These are phyloP conservation scores for Hemaris fuciformis DNA, from an alignment of 2,888 invertebrate species.

Conservation along the genomic window DNA sequence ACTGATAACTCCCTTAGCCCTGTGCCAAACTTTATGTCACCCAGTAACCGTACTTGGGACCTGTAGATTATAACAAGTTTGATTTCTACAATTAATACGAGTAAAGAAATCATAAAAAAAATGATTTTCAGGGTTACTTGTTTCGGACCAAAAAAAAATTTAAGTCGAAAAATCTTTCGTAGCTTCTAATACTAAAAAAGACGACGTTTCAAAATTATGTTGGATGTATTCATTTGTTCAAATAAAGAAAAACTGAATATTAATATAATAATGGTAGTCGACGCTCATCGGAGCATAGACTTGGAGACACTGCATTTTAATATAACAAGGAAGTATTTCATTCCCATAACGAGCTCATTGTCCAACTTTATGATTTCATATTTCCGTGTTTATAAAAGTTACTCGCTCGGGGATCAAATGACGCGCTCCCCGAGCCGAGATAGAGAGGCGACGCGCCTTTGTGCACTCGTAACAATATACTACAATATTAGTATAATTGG, in stretches of 20 bases:
- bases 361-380: conserved; percentile 62
- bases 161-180: too few species aligned
- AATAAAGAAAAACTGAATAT: neutral
- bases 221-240: neutral
- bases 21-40: too few species aligned
- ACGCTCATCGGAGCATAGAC: neutral
- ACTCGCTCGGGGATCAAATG: conserved; percentile 27
- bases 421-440: conserved; percentile 25
- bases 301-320: neutral
- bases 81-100: too few species aligned
- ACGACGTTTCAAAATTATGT: too few species aligned
- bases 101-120: too few species aligned
- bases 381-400: conserved; percentile 62
- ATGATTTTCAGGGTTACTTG: too few species aligned
- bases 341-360: conserved; percentile 56
- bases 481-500: neutral
- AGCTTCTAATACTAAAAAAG: too few species aligned
- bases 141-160: too few species aligned
- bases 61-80: too few species aligned
- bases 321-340: conserved; percentile 47
- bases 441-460: neutral
- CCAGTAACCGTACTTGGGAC: too few species aligned
- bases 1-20: too few species aligned
- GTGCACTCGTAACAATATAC: too few species aligned
- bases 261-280: neutral